phyloP scores from a whole-genome alignment of 53 echinoderm and acorn worm genomes.

The Hippasteria phrygiana region DNA sequence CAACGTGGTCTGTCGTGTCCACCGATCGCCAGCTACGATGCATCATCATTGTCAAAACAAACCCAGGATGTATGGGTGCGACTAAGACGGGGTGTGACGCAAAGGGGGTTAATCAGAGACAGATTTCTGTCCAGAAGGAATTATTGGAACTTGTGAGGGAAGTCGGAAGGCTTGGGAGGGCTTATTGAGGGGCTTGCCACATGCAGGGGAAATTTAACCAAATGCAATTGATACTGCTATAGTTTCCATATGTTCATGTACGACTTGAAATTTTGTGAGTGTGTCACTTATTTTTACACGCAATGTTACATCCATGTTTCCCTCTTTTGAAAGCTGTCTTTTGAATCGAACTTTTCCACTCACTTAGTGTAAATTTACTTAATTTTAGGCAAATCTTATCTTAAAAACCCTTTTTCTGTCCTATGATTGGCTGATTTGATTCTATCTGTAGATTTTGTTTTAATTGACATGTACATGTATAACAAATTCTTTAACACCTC shows the following conservation, averaged over 20 bases:
- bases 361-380: too few relatives aligned
- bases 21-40: background rate
- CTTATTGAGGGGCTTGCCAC: background rate
- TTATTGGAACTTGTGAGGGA: background rate
- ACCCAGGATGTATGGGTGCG: slow-evolving; percentile 34
- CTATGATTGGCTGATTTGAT: too few relatives aligned
- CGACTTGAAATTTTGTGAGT: too few relatives aligned
- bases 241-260: slow-evolving; percentile 6
- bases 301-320: too few relatives aligned
- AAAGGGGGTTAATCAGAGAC: slow-evolving; percentile 1
- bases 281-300: too few relatives aligned
- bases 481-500: too few relatives aligned
- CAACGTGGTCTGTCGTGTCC: background rate
- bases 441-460: too few relatives aligned
- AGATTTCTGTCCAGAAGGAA: background rate
- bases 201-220: background rate
- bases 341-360: too few relatives aligned
- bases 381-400: too few relatives aligned
- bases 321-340: too few relatives aligned
- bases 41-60: slow-evolving; percentile 24
- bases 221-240: background rate
- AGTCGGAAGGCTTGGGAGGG: background rate
- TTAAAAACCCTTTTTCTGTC: too few relatives aligned
- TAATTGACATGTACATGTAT: too few relatives aligned
- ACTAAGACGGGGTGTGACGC: slow-evolving; percentile 22